phyloP scores from a whole-genome alignment of 92 coral and sea anemone genomes.

The Umimayanthus chanpuru region DNA sequence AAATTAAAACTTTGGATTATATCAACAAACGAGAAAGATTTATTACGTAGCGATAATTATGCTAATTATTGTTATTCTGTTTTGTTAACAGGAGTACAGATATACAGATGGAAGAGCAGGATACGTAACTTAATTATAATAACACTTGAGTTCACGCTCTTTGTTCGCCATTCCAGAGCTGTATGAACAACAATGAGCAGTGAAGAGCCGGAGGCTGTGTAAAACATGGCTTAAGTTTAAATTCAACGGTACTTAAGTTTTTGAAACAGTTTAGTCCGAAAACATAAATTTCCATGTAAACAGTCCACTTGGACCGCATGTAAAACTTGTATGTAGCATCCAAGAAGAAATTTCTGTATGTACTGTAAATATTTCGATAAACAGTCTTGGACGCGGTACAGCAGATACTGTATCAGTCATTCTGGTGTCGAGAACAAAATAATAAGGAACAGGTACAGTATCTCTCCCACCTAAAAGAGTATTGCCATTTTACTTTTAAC shows the following conservation, averaged over 20 bases:
- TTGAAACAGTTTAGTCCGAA: constrained; percentile 22
- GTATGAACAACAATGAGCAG: not conserved
- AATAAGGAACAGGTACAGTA: constrained; percentile 25
- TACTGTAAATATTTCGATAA: constrained; percentile 42
- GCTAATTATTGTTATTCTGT: not conserved
- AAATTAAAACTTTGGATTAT: too few relatives aligned
- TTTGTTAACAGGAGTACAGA: constrained; percentile 69
- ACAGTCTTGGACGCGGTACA: constrained; percentile 1
- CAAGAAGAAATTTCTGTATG: constrained; percentile 22
- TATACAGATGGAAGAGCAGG: constrained; percentile 84
- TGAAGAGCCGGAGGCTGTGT: constrained; percentile 18
- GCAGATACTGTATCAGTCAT: not conserved
- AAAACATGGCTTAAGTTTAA: constrained; percentile 41
- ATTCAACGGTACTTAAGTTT: constrained; percentile 28
- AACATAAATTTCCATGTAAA: constrained; percentile 17
- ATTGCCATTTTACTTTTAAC: not conserved
- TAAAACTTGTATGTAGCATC: constrained; percentile 40
- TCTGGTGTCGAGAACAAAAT: constrained; percentile 6
- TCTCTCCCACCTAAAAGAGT: not conserved
- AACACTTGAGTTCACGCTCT: not conserved
- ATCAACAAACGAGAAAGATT: too few relatives aligned
- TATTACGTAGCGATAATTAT: not conserved
- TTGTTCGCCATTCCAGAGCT: not conserved
- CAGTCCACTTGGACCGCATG: constrained; percentile 35
- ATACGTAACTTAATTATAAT: constrained; percentile 40